phyloP scores from a whole-genome alignment of 92 coral and sea anemone species.

The Actinernus sp. region DNA sequence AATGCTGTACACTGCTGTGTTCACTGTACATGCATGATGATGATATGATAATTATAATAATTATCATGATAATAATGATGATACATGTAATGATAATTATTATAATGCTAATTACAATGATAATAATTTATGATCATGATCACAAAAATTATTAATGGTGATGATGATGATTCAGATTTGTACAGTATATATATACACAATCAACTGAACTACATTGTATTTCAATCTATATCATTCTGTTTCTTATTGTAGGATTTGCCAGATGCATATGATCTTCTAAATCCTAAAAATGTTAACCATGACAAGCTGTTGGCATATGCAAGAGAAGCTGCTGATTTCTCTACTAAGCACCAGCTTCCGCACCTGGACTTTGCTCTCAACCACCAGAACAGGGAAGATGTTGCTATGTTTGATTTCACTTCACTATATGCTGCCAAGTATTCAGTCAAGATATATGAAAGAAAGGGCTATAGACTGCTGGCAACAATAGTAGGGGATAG shows the following conservation, averaged over 20 bases:
- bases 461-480: slow-evolving; percentile 82
- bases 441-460: slow-evolving; percentile 89
- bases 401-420: slow-evolving; percentile 99
- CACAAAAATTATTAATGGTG: no score
- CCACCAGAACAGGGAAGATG: slow-evolving; percentile 87
- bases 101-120: no score
- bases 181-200: no score
- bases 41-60: no score
- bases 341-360: slow-evolving; percentile 88
- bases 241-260: slow-evolving; percentile 66
- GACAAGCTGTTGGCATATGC: slow-evolving; percentile 86
- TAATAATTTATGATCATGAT: no score
- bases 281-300: slow-evolving; percentile 84
- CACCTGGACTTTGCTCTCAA: slow-evolving; percentile 87
- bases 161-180: no score
- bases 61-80: no score
- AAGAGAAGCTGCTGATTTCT: slow-evolving; percentile 92
- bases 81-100: no score
- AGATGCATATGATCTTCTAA: slow-evolving; percentile 93
- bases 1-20: no score
- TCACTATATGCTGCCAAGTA: slow-evolving; percentile 95
- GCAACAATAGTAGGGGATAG: slow-evolving; percentile 94
- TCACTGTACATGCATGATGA: no score
- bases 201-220: no score
- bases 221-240: neutral